These are phyloP conservation scores for Andrena chrysosceles DNA, from an alignment of 2,888 invertebrate genomes.

Conservation along the genomic window DNA sequence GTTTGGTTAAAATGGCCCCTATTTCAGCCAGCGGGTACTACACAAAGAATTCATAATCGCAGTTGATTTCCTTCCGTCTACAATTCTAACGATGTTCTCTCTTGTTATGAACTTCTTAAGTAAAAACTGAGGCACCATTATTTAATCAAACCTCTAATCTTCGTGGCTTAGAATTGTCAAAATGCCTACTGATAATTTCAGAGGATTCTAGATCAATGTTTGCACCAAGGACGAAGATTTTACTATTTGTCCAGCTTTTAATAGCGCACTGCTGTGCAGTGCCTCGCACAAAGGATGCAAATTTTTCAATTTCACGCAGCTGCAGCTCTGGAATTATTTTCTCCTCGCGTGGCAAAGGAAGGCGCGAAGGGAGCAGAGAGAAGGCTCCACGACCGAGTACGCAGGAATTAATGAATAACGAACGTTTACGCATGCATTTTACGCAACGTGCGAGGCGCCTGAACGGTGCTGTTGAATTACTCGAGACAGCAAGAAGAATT, in stretches of 20 bases:
- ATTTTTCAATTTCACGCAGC: conserved; percentile 5
- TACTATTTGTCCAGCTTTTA: background rate
- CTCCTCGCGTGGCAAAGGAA: background rate
- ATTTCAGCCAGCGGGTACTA: too few relatives aligned
- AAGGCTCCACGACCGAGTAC: too few relatives aligned
- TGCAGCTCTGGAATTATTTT: background rate
- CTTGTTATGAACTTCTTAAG: too few relatives aligned
- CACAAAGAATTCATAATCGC: too few relatives aligned
- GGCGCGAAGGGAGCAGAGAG: too few relatives aligned
- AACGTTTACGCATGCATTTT: conserved; percentile 27
- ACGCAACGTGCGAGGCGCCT: conserved; percentile 10
- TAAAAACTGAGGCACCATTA: too few relatives aligned
- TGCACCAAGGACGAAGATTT: background rate
- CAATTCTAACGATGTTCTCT: too few relatives aligned
- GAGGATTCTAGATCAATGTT: background rate
- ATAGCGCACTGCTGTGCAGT: background rate
- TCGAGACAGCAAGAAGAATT: conserved; percentile 11
- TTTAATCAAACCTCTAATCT: too few relatives aligned
- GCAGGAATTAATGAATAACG: too few relatives aligned
- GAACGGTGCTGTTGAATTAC: conserved; percentile 19
- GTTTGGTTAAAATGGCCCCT: too few relatives aligned
- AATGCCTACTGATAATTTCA: background rate
- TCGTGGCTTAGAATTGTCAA: too few relatives aligned
- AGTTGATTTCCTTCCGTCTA: too few relatives aligned
- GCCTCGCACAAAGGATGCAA: conserved; percentile 1